Base-by-base conservation (phyloP, 1,140 invertebrate species). In the Mycetomoellerius zeteki region DNA sequence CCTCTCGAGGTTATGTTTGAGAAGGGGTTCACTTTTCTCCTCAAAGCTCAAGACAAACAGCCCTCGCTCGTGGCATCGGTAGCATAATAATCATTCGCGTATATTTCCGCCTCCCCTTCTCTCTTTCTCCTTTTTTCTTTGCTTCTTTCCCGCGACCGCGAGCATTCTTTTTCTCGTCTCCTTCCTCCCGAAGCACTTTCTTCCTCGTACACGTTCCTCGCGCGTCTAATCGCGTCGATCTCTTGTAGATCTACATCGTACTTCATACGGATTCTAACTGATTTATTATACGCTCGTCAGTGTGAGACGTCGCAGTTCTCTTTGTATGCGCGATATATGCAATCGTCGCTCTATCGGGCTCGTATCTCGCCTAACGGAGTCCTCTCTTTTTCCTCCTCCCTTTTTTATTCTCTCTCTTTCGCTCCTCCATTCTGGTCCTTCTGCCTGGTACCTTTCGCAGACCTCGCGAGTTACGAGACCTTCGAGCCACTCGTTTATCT, bases 401-500 rank as follows among this genome's bases (percentile, higher is more conserved):
- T 58, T 73, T 30, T 75, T 30, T 21, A n/a, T 16, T 52, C 50
- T 12, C 7, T 30, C 50, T 24, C 77, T 14, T 24, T 19, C 27
- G 21, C 52, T 37, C 27, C 88, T 78, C 33, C 88, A 64, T 87
- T 87, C 72, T 65, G 80, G 85, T 84, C 54, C 69, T 73, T 33
- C 69, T 80, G 52, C 47, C 76, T 64, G 72, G 67, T 89, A 69
- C 56, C 88, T 85, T 56, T 81, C 69, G 50, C 69, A 60, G 84
- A 71, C 62, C 50, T 56, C 84, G 89, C 80, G 75, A 81, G 89
- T 84, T 89, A 88, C 90, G 88, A 87, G 89, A 91, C 92, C 89
- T 90, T 91, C 91, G 91, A 93, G 93, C 93, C 91, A 94, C 93
- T 95, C 95, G 94, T 95, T 95, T 95, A 94, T 95, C 95, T 95